phyloP scores from a whole-genome alignment of 1,140 invertebrate species.

The Atopsyche davidsoni region DNA sequence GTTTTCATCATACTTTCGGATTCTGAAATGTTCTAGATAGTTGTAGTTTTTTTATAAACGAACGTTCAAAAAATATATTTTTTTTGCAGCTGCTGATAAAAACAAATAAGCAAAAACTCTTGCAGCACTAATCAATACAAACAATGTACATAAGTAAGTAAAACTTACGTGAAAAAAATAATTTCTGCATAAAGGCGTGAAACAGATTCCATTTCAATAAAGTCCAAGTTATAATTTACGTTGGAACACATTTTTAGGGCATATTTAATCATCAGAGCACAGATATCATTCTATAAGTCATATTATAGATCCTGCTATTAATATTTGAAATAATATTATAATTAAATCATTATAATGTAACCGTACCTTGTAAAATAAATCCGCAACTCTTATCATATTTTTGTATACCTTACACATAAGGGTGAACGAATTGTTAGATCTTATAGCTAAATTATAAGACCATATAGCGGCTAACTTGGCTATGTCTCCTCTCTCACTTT shows the following conservation, averaged over 20 bases:
- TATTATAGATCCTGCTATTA: too few species aligned
- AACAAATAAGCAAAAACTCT: too few species aligned
- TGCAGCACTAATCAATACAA: background rate
- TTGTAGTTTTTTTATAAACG: too few species aligned
- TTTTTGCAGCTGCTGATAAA: too few species aligned
- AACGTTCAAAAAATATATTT: too few species aligned
- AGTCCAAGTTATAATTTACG: constrained; percentile 32
- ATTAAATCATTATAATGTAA: background rate
- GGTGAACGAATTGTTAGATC: constrained; percentile 45
- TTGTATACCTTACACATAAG: constrained; percentile 47
- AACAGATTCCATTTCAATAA: constrained; percentile 34
- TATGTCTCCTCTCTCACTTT: constrained; percentile 38
- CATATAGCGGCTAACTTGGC: constrained; percentile 51
- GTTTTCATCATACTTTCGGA: too few species aligned
- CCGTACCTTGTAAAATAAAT: constrained; percentile 9
- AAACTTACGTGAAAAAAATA: constrained; percentile 35
- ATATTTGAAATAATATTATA: too few species aligned
- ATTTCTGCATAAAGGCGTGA: constrained; percentile 35
- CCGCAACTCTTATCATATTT: constrained; percentile 42
- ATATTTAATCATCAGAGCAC: constrained; percentile 21
- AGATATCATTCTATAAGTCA: background rate
- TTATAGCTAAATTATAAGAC: constrained; percentile 46
- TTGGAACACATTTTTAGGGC: constrained; percentile 34
- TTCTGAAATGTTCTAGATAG: too few species aligned
- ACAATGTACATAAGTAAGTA: constrained; percentile 4